Evolutionary conservation across 2,888 invertebrate species (phyloP).

Genomic region (Cerastoderma edule): DNA sequence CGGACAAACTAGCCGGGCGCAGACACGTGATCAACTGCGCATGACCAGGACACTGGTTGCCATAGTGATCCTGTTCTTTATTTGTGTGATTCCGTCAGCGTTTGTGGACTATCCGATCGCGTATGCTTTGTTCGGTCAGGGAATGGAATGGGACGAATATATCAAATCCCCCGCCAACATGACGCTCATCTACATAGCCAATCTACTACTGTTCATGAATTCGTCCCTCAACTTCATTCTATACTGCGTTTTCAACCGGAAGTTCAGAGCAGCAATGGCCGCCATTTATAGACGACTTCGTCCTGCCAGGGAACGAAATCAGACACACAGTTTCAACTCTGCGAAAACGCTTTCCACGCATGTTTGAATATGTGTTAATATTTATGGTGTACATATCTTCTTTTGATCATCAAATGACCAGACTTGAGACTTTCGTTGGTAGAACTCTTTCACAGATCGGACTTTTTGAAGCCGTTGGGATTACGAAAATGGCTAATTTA

Average conservation of each 20-base stretch:
- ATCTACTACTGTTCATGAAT: slow-evolving; percentile 75
- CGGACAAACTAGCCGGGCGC: slow-evolving; percentile 62
- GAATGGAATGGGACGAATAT: slow-evolving; percentile 52
- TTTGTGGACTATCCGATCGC: slow-evolving; percentile 74
- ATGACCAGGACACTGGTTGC: slow-evolving; percentile 78
- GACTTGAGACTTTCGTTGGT: too few species aligned
- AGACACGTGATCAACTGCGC: slow-evolving; percentile 74
- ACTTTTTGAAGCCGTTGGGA: too few species aligned
- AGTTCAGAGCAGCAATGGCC: slow-evolving; percentile 62
- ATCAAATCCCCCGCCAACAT: slow-evolving; percentile 59
- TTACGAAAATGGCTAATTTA: too few species aligned
- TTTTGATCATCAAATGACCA: too few species aligned
- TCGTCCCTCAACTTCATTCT: slow-evolving; percentile 79
- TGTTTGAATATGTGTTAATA: too few species aligned
- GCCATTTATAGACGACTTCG: slow-evolving; percentile 10
- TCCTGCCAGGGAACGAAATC: neutral
- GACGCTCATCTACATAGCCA: slow-evolving; percentile 63
- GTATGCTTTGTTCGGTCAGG: slow-evolving; percentile 65
- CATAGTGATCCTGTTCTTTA: slow-evolving; percentile 75
- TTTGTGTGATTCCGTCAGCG: slow-evolving; percentile 77
- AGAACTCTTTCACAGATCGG: too few species aligned
- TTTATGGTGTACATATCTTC: too few species aligned
- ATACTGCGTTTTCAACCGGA: slow-evolving; percentile 79
- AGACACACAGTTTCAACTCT: neutral
- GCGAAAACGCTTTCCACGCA: slow-evolving; percentile 2